Evolutionary conservation across 2,888 invertebrate species (phyloP).

Genomic region (Lottia gigantea): DNA sequence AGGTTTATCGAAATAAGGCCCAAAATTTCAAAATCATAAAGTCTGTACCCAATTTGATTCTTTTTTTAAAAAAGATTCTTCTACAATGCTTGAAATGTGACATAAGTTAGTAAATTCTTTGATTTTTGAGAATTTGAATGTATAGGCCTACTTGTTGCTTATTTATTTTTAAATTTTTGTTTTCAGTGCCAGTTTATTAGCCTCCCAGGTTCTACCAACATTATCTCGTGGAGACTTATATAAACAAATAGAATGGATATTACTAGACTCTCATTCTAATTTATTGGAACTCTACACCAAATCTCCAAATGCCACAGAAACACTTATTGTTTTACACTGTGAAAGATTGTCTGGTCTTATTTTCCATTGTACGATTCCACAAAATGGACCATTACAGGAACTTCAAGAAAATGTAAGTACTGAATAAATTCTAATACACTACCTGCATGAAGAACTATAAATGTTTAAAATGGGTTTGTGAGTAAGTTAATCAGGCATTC

Average conservation of each 20-base stretch:
- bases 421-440: no score
- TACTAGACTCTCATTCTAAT: conserved; percentile 62
- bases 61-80: background rate
- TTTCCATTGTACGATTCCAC: conserved; percentile 57
- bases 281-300: conserved; percentile 54
- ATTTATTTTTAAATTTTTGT: background rate
- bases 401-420: conserved; percentile 57
- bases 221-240: conserved; percentile 61
- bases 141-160: no score
- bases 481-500: no score
- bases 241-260: conserved; percentile 64
- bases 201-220: conserved; percentile 55
- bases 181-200: conserved; percentile 60
- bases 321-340: conserved; percentile 59
- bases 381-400: conserved; percentile 54
- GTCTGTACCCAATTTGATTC: no score
- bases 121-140: no score
- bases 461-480: no score
- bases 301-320: conserved; percentile 42
- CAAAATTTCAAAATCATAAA: no score
- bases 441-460: no score
- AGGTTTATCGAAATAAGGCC: no score
- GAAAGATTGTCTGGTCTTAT: conserved; percentile 62
- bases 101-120: no score
- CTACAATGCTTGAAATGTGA: no score